Evolutionary conservation across 2,797 vertebrate species (phyloP), one percentile per base, ranked within the genome.

Genomic region (Parauchenoglanis ngamensis): DNA sequence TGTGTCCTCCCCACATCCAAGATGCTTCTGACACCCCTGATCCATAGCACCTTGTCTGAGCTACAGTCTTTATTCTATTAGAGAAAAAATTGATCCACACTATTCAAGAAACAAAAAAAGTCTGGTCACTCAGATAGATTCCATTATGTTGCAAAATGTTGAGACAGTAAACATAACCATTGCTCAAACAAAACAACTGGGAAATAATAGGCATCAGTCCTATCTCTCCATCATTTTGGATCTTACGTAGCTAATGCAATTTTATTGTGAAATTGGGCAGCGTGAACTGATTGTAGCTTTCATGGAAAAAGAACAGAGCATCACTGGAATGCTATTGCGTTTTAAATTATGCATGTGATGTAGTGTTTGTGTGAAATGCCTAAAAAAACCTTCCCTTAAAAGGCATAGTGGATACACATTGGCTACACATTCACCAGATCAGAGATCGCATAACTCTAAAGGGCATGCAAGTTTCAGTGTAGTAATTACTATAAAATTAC

Each of bases 271-370:
- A 46, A 65, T 13, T 5, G 44, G 4, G 40, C 1, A 81, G 59
- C 65, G 15, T 65, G 65, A 82, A 65, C 59, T 40, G 25, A 49
- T n/a, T 65, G 8, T 28, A 28, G 13, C 0, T 3, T 40, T 28
- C 25, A 28, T 19, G 7, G 40, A 82, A 65, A 65, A 65, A 49
- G 59, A 49, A 40, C n/a, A 31, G n/a, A 56, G 49, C 75, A 77
- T 28, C 49, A 40, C 23, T 46, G 40, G 23, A 61, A 80, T 80
- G 23, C 35, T n/a, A 46, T 46, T 81, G 79, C 35, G n/a, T 81
- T 81, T 81, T 63, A 46, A 81, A 81, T 81, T 63, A 63, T 63
- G 59, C 59, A 63, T 81, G 59, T 46, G 15, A 23, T 7, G 25
- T 49, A n/a, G 59, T 4, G 11, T 81, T 63, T 63, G 40, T 63